Evolutionary conservation across 1,140 invertebrate genomes (phyloP).

Genomic region (Linepithema humile): DNA sequence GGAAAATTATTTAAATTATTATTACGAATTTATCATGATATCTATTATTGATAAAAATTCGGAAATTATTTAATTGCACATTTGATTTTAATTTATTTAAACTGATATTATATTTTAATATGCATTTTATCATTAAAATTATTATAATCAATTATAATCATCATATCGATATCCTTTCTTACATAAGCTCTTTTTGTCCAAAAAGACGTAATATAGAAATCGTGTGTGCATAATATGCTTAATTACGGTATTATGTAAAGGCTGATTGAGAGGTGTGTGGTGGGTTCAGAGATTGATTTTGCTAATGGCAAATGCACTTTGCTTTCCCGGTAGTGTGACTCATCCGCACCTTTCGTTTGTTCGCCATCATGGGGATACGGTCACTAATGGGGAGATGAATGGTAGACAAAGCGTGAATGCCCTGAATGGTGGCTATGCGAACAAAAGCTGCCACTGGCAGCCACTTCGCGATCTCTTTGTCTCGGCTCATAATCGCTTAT

Average conservation of each 20-base stretch:
- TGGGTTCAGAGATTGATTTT: neutral
- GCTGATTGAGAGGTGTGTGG: neutral
- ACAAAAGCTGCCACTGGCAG: constrained; percentile 63
- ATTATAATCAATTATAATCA: neutral
- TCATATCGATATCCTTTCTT: neutral
- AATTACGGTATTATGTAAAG: constrained; percentile 3
- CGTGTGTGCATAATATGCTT: neutral
- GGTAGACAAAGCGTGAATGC: constrained; percentile 54
- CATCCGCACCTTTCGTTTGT: constrained; percentile 51
- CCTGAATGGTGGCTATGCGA: constrained; percentile 53
- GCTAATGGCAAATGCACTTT: constrained; percentile 48
- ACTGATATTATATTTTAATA: neutral
- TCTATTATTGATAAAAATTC: too few relatives aligned
- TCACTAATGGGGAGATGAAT: constrained; percentile 66
- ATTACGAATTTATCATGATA: too few relatives aligned
- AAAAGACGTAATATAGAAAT: neutral
- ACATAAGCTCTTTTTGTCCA: neutral
- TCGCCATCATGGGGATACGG: constrained; percentile 37
- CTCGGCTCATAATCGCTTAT: constrained; percentile 60
- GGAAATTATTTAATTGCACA: too few relatives aligned
- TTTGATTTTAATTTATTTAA: constrained; percentile 15
- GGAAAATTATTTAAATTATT: too few relatives aligned
- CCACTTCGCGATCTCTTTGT: constrained; percentile 66
- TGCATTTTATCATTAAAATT: neutral
- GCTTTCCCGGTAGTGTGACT: constrained; percentile 1